Evolutionary conservation across 2,888 invertebrate genomes (phyloP).

Genomic region (Saturnia japonica): DNA sequence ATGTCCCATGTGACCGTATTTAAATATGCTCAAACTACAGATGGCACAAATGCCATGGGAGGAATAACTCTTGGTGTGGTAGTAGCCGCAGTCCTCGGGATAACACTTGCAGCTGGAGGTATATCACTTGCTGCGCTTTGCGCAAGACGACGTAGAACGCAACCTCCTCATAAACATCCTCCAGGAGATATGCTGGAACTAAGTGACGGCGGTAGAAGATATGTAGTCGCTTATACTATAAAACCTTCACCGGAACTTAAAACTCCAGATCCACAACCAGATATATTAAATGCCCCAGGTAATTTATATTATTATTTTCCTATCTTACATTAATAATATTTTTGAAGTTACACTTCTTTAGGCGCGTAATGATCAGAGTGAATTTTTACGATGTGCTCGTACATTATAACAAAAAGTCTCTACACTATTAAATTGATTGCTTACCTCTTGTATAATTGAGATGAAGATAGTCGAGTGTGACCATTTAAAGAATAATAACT

Average conservation of each 20-base stretch:
- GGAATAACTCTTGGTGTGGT: conserved; percentile 87
- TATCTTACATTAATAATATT: no score
- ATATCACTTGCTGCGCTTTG: conserved; percentile 63
- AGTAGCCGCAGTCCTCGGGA: conserved; percentile 65
- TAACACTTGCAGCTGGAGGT: conserved; percentile 61
- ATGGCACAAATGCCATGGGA: conserved; percentile 86
- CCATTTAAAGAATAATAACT: no score
- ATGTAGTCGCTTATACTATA: conserved; percentile 92
- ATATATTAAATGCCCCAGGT: conserved; percentile 91
- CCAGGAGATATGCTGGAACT: conserved; percentile 82
- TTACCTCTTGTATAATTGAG: no score
- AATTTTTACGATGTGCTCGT: no score
- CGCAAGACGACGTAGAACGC: conserved; percentile 59
- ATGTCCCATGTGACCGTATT: background rate
- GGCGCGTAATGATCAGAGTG: no score
- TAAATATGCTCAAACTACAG: conserved; percentile 54
- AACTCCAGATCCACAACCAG: conserved; percentile 87
- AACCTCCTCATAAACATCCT: conserved; percentile 71
- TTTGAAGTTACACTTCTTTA: no score
- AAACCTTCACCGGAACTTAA: conserved; percentile 83
- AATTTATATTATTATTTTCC: conserved; percentile 21
- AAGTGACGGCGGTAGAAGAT: conserved; percentile 91
- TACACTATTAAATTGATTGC: no score
- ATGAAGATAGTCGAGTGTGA: no score
- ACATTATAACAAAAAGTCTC: no score